Evolutionary conservation across 1,140 invertebrate genomes (phyloP), one percentile per base, ranked within the genome.

Genomic region (Drosophila neocordata): DNA sequence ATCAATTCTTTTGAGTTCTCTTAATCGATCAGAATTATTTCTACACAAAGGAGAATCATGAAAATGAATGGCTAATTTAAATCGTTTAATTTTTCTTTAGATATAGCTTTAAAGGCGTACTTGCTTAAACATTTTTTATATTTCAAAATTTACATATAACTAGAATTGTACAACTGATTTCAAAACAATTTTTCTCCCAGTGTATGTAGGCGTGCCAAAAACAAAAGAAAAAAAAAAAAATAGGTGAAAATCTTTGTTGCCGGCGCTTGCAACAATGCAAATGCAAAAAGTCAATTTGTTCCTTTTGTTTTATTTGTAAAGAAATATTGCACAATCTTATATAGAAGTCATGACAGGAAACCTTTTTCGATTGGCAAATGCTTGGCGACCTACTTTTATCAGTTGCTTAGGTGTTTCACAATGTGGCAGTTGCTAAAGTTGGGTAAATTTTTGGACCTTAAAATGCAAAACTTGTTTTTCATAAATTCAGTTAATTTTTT

Each of bases 241-340:
- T 31, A 55, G 13, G 13, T 18, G 15, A 34, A 56, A 56, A 11
- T 48, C 41, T 15, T 15, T 48, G 53, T 34, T 27, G 53, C 53
- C 35, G 53, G 53, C 53, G 53, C 53, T 34, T 34, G 53, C 7
- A 56, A 48, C 27, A 56, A 56, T 56, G 53, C 53, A 56, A 56
- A 56, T 56, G 53, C 53, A 56, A 18, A 55, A 55, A 22, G 52
- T 15, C 52, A 48, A 48, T 48, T 48, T 48, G 41, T 48, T 48
- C 20, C 41, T 20, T 48, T 48, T 48, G 41, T 48, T 48, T 48
- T 48, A 15, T 48, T 48, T 48, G 41, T 0, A 24, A 34, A 35
- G 8, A 56, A 56, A 31, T 56, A 56, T 56, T 56, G 27, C 53
- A 35, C 53, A 56, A 56, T 56, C 41, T 48, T 12, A 31, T 9